Conservation (phyloP, 2,113 vertebrate genomes). For the Brachionichthys hirsutus region DNA sequence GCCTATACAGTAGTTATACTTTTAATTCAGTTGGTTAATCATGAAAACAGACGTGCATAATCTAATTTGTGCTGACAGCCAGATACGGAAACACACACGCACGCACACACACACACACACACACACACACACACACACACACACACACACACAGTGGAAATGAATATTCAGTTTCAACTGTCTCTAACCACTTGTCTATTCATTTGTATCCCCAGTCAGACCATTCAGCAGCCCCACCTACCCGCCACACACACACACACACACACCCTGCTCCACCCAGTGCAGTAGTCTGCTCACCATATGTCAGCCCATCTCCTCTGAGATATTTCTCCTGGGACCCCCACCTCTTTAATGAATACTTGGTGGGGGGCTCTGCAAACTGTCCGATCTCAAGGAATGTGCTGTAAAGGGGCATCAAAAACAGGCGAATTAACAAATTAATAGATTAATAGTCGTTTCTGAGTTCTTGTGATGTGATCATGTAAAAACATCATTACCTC, state of each 20-base stretch:
- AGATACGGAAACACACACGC: background rate
- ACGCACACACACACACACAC: background rate
- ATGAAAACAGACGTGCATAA: too few relatives aligned
- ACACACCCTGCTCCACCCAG: conserved; percentile 62
- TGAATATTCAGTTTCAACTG: conserved; percentile 72
- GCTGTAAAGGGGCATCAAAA: too few relatives aligned
- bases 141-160: conserved; percentile 60
- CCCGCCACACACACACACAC: conserved; percentile 35
- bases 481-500: too few relatives aligned
- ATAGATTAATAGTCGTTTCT: too few relatives aligned
- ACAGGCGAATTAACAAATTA: too few relatives aligned
- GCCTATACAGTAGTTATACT: background rate
- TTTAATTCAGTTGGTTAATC: too few relatives aligned
- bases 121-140: conserved; percentile 20
- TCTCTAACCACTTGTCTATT: conserved; percentile 71
- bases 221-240: conserved; percentile 64
- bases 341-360: conserved; percentile 39
- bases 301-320: conserved; percentile 71
- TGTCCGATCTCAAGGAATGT: too few relatives aligned
- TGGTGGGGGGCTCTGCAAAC: conserved; percentile 3
- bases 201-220: conserved; percentile 61
- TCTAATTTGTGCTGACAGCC: too few relatives aligned
- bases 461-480: too few relatives aligned
- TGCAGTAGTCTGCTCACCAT: conserved; percentile 74
- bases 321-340: conserved; percentile 60